Conservation (phyloP, 2,797 vertebrate species). For the Diplodus puntazzo region DNA sequence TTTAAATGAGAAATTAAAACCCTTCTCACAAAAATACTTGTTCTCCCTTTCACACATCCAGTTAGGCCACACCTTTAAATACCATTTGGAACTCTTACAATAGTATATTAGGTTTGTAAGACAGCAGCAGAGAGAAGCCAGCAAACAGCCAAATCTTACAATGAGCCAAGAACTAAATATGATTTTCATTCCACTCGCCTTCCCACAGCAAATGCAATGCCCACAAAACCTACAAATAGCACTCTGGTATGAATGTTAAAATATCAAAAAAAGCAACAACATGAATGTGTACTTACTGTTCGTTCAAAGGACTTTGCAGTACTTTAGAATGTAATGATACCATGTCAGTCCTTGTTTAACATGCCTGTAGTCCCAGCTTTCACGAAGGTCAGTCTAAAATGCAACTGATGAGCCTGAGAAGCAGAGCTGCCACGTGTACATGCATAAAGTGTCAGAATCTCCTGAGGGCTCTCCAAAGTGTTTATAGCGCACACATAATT, state of each 20-base stretch:
- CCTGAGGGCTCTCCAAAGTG: slow-evolving; percentile 61
- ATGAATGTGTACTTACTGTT: slow-evolving; percentile 33
- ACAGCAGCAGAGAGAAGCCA: neutral
- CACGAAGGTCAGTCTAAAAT: slow-evolving; percentile 43
- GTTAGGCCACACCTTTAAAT: slow-evolving; percentile 5
- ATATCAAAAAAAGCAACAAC: neutral
- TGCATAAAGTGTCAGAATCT: slow-evolving; percentile 52
- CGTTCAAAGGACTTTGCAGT: slow-evolving; percentile 6
- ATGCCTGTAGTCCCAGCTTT: neutral
- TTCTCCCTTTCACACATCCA: neutral
- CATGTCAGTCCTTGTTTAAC: slow-evolving; percentile 11
- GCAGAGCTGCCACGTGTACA: slow-evolving; percentile 30
- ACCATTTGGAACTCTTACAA: slow-evolving; percentile 5
- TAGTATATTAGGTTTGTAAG: neutral
- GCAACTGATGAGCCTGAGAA: slow-evolving; percentile 9
- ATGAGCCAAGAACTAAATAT: neutral
- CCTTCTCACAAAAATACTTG: neutral
- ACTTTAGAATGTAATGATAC: neutral
- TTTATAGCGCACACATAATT: slow-evolving; percentile 69
- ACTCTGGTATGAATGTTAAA: neutral
- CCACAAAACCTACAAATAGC: slow-evolving; percentile 1
- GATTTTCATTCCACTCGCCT: neutral
- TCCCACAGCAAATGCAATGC: neutral
- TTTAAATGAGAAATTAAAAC: no score
- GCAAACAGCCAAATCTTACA: neutral